phyloP scores from a whole-genome alignment of 2,888 invertebrate genomes.

The Coecobrya sp. region DNA sequence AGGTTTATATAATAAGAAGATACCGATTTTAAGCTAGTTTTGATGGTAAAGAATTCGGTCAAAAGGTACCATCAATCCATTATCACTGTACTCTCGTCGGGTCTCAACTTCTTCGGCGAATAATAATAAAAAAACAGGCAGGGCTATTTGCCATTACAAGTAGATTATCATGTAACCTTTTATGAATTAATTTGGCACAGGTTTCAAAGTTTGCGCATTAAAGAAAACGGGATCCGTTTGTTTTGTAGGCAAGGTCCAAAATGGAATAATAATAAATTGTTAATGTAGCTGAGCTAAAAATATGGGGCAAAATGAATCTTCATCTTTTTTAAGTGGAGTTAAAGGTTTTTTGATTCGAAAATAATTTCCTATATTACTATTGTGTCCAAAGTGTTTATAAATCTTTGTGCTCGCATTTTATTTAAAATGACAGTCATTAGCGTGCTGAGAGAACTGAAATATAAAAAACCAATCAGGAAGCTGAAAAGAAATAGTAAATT shows the following conservation, averaged over 20 bases:
- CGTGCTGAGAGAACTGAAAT: not conserved
- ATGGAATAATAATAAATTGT: not conserved
- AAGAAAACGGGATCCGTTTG: constrained; percentile 60
- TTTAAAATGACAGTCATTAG: not conserved
- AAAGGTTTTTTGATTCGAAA: not conserved
- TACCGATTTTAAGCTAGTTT: constrained; percentile 61
- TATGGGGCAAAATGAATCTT: constrained; percentile 14
- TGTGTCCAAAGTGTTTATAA: not conserved
- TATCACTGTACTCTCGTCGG: not conserved
- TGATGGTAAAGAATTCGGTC: constrained; percentile 75
- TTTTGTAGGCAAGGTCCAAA: not conserved
- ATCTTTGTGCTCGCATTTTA: not conserved
- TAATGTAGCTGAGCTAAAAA: constrained; percentile 6
- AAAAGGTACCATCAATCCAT: constrained; percentile 71
- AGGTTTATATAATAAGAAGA: constrained; percentile 56
- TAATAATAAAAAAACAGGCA: constrained; percentile 42
- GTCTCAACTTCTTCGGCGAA: constrained; percentile 21
- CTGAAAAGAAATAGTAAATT: not conserved
- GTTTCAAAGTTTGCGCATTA: constrained; percentile 43
- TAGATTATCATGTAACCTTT: constrained; percentile 62
- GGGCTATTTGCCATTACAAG: constrained; percentile 30
- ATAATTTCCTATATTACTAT: not conserved
- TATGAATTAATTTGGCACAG: constrained; percentile 76
- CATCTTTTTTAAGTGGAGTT: not conserved
- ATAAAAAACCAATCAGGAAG: not conserved